These are phyloP conservation scores for Sialia sialis DNA, from an alignment of 2,113 vertebrate species.

Conservation along the genomic window DNA sequence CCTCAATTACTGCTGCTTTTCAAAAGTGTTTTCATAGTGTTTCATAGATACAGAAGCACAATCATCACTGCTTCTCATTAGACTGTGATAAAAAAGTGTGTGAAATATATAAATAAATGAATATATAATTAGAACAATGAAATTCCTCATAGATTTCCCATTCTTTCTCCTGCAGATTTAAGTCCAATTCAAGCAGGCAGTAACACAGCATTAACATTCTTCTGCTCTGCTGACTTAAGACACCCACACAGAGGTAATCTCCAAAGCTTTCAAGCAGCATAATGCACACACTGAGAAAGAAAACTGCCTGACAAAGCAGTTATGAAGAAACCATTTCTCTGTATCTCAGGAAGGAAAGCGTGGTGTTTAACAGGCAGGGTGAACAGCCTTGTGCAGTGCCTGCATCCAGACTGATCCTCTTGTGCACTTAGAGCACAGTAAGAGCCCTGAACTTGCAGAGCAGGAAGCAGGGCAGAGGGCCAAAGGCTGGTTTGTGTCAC, in stretches of 20 bases:
- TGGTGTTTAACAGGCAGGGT: neutral
- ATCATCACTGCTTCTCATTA: neutral
- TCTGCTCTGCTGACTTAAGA: neutral
- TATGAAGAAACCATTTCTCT: neutral
- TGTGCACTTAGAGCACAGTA: neutral
- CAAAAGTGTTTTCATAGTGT: neutral
- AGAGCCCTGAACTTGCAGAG: neutral
- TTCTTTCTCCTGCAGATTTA: neutral
- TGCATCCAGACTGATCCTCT: neutral
- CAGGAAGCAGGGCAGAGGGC: neutral
- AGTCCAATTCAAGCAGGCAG: neutral
- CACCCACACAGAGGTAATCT: neutral
- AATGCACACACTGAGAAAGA: neutral
- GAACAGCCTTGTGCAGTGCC: neutral
- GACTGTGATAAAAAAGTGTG: neutral
- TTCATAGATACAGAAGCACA: neutral
- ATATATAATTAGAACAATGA: neutral
- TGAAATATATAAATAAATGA: neutral
- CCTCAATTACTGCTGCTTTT: neutral
- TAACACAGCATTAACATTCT: constrained; percentile 11
- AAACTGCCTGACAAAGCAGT: neutral
- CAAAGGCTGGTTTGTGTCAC: neutral
- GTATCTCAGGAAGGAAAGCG: neutral
- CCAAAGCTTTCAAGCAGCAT: neutral
- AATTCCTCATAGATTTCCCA: neutral